A percentile compares a stretch with the other conserved stretches of the same genome.
Evolutionary conservation across 2,113 vertebrate genomes (phyloP).

Genomic region (Cyprinodon brontotheroides): DNA sequence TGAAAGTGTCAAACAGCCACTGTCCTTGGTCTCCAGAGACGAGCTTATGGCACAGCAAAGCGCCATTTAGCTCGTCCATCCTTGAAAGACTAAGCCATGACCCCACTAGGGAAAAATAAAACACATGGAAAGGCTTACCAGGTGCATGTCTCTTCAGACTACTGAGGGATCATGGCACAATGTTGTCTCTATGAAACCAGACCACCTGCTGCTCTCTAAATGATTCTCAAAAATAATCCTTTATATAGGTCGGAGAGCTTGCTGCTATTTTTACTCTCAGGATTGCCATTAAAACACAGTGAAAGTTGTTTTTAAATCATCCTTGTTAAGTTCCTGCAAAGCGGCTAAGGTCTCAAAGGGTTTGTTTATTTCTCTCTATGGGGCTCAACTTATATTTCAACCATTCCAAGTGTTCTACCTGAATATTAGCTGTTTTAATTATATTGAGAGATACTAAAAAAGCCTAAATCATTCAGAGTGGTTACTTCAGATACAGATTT

Average conservation of each 20-base stretch:
- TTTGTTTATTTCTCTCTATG: too few relatives aligned
- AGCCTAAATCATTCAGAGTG: too few relatives aligned
- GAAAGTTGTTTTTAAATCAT: too few relatives aligned
- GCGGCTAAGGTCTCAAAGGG: too few relatives aligned
- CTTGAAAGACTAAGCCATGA: conserved; percentile 66
- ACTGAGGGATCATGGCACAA: conserved; percentile 25
- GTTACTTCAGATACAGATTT: too few relatives aligned
- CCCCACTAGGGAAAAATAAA: conserved; percentile 40
- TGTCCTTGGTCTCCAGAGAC: conserved; percentile 47
- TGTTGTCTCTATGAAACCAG: neutral
- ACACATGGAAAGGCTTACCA: conserved; percentile 44
- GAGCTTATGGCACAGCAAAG: conserved; percentile 47
- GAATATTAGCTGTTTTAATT: too few relatives aligned
- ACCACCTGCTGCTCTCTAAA: neutral
- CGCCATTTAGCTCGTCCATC: conserved; percentile 67
- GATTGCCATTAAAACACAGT: neutral
- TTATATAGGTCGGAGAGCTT: neutral
- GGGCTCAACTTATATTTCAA: too few relatives aligned
- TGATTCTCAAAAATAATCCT: neutral
- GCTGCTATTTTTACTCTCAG: neutral
- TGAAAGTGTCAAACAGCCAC: conserved; percentile 39
- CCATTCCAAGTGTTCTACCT: too few relatives aligned
- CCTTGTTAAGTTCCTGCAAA: too few relatives aligned
- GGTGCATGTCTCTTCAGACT: conserved; percentile 28
- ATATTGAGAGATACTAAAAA: too few relatives aligned